Evolutionary conservation across 2,797 vertebrate genomes (phyloP).

Genomic region (Pantherophis vulpinus): DNA sequence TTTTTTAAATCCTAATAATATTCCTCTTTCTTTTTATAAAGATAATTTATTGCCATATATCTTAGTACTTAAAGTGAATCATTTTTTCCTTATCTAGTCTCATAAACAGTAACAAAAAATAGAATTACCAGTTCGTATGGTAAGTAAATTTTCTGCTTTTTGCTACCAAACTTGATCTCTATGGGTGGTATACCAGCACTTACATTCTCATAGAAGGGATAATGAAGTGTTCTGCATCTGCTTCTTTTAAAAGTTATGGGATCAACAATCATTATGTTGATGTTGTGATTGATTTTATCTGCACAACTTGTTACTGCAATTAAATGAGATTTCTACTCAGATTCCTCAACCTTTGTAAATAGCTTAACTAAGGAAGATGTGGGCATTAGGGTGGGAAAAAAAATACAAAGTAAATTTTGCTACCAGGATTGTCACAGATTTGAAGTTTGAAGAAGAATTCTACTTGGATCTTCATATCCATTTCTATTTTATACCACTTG

Average conservation of each 20-base stretch:
- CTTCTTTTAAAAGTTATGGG: neutral
- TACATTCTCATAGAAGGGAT: neutral
- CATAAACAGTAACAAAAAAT: neutral
- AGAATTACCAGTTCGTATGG: neutral
- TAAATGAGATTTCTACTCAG: neutral
- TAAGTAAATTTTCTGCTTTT: neutral
- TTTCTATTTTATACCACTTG: neutral
- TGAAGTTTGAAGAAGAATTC: neutral
- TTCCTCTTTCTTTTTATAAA: neutral
- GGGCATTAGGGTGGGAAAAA: neutral
- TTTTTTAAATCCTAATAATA: neutral
- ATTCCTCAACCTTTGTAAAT: neutral
- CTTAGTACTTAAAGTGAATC: neutral
- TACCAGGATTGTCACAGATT: neutral
- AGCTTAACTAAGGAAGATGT: neutral
- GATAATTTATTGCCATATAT: neutral
- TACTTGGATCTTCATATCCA: neutral
- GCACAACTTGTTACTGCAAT: neutral
- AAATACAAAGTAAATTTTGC: neutral
- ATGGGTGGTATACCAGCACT: neutral
- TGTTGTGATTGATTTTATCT: neutral
- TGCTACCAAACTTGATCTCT: neutral
- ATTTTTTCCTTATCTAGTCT: neutral
- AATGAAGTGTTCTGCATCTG: neutral
- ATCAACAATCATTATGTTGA: neutral